Conservation (phyloP, 2,888 invertebrate genomes). For the Rotaria socialis region DNA sequence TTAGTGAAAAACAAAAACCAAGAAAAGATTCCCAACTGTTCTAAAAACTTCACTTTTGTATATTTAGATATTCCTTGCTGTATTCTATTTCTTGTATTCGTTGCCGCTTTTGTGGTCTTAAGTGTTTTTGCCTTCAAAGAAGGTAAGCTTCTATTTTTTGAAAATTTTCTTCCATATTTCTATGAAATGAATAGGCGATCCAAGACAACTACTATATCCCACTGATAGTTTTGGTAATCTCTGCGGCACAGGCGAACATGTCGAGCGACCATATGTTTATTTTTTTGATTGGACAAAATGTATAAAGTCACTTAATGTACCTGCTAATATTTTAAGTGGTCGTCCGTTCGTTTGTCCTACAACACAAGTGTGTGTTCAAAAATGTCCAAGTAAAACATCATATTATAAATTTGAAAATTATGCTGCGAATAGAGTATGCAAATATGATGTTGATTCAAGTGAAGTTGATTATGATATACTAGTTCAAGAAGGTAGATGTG, state of each 20-base stretch:
- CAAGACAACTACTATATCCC: constrained; percentile 71
- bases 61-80: constrained; percentile 14
- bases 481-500: constrained; percentile 37
- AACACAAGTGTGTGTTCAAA: constrained; percentile 66
- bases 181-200: constrained; percentile 65
- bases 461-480: constrained; percentile 13
- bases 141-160: background rate
- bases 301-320: constrained; percentile 68
- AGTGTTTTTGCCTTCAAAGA: background rate
- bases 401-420: constrained; percentile 44
- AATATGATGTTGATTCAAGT: constrained; percentile 8
- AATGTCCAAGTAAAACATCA: constrained; percentile 48
- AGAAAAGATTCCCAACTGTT: background rate
- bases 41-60: background rate
- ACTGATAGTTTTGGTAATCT: constrained; percentile 75
- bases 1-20: background rate
- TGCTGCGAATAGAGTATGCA: background rate
- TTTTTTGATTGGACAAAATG: constrained; percentile 79
- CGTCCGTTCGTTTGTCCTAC: constrained; percentile 69
- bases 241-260: constrained; percentile 65
- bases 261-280: constrained; percentile 54
- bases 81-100: background rate
- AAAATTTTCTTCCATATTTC: background rate
- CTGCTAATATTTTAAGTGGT: constrained; percentile 57
- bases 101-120: background rate